Evolutionary conservation across 2,113 vertebrate genomes (phyloP).

Genomic region (Rhinolophus ferrumequinum): DNA sequence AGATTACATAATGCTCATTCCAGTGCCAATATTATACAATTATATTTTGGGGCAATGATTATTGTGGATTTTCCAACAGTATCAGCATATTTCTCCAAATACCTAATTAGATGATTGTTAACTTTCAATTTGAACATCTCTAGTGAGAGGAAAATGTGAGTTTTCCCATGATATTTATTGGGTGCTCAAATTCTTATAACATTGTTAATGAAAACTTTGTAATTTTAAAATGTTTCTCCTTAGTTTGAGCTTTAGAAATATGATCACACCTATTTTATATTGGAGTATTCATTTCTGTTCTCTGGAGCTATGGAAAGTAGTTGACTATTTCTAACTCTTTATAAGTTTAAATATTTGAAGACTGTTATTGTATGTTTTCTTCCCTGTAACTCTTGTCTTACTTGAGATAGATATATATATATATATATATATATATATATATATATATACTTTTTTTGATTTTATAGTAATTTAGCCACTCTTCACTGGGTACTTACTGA

Average conservation of each 20-base stretch:
- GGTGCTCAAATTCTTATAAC: not conserved
- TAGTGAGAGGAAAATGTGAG: not conserved
- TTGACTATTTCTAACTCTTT: slow-evolving; percentile 10
- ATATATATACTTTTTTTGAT: not conserved
- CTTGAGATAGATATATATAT: not conserved
- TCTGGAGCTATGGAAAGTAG: not conserved
- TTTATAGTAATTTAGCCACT: not conserved
- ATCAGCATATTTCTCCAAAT: not conserved
- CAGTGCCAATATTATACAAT: not conserved
- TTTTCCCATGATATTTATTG: slow-evolving; percentile 13
- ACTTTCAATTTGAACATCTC: slow-evolving; percentile 1
- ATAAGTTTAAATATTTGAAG: slow-evolving; percentile 28
- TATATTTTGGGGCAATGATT: not conserved
- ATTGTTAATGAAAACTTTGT: slow-evolving; percentile 44
- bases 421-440: not conserved
- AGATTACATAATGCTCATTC: not conserved
- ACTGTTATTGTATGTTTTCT: not conserved
- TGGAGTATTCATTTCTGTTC: not conserved
- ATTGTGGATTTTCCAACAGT: slow-evolving; percentile 1
- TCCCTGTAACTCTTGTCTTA: not conserved
- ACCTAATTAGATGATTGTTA: not conserved
- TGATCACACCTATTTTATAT: not conserved
- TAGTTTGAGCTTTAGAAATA: slow-evolving; percentile 20
- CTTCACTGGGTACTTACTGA: not conserved
- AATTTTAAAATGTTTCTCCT: not conserved